Conservation (phyloP, 2,113 vertebrate species). For the Okapia johnstoni region DNA sequence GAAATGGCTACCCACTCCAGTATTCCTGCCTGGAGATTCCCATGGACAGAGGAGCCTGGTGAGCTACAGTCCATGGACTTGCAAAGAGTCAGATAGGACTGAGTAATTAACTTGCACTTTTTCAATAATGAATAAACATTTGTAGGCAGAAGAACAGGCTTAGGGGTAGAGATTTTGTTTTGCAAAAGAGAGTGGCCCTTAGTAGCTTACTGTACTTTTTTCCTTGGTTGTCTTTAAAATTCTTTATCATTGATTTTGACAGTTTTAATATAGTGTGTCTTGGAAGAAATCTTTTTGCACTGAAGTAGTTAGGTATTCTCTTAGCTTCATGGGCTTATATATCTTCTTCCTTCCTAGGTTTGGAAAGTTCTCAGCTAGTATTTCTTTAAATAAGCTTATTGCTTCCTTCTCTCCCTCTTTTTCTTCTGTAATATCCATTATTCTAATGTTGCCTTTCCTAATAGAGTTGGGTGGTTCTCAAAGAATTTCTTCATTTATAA, state of each 20-base stretch:
- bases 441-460: not conserved
- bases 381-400: not conserved
- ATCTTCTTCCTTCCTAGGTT: not conserved
- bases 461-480: not conserved
- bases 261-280: not conserved
- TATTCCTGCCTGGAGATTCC: not conserved
- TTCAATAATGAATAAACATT: not conserved
- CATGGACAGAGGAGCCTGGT: not conserved
- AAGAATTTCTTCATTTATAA: not conserved
- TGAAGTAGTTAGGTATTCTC: not conserved
- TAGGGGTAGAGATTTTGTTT: not conserved
- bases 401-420: not conserved
- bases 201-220: not conserved
- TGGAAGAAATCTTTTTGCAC: not conserved
- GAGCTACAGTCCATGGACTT: not conserved
- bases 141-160: not conserved
- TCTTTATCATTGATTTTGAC: not conserved
- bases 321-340: not conserved
- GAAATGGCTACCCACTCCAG: not conserved
- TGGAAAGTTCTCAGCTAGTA: not conserved
- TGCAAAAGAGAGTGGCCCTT: not conserved
- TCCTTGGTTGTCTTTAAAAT: not conserved
- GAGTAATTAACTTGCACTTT: not conserved
- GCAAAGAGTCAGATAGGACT: not conserved
- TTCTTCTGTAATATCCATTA: not conserved